Evolutionary conservation across 2,113 vertebrate species (phyloP).

Genomic region (Petaurus breviceps): DNA sequence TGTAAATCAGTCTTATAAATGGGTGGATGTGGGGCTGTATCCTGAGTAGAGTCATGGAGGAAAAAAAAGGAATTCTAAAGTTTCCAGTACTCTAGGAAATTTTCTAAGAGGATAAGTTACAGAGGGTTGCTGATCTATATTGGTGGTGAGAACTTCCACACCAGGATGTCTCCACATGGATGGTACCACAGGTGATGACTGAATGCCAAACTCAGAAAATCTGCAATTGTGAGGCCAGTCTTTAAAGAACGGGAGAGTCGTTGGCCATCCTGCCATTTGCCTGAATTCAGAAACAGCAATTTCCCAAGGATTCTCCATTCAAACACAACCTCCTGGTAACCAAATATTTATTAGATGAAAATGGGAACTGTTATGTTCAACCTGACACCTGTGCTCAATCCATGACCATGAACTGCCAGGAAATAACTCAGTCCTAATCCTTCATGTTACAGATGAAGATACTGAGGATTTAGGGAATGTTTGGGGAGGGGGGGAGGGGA

Average conservation of each 20-base stretch:
- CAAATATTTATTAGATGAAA: constrained; percentile 79
- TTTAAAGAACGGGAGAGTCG: neutral
- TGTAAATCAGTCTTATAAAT: neutral
- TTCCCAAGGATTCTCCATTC: constrained; percentile 67
- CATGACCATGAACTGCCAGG: constrained; percentile 69
- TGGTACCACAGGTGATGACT: neutral
- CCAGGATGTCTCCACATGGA: too few relatives aligned
- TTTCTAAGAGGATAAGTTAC: neutral
- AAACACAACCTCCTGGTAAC: constrained; percentile 78
- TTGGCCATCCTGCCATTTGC: constrained; percentile 55
- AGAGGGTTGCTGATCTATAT: neutral
- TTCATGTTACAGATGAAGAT: neutral
- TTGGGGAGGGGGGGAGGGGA: too few relatives aligned
- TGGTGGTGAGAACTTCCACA: neutral
- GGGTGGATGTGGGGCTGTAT: neutral
- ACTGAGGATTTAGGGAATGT: too few relatives aligned
- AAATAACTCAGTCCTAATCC: constrained; percentile 67
- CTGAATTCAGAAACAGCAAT: constrained; percentile 65
- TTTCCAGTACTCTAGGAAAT: too few relatives aligned
- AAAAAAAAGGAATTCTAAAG: neutral
- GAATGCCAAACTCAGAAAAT: neutral
- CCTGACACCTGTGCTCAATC: constrained; percentile 74
- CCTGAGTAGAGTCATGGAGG: neutral
- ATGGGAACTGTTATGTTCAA: constrained; percentile 72
- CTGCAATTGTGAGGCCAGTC: neutral